A percentile compares a stretch with the other conserved stretches of the same genome.
These are phyloP conservation scores for Athalia rosae DNA, from an alignment of 2,888 invertebrate species.

Conservation along the genomic window DNA sequence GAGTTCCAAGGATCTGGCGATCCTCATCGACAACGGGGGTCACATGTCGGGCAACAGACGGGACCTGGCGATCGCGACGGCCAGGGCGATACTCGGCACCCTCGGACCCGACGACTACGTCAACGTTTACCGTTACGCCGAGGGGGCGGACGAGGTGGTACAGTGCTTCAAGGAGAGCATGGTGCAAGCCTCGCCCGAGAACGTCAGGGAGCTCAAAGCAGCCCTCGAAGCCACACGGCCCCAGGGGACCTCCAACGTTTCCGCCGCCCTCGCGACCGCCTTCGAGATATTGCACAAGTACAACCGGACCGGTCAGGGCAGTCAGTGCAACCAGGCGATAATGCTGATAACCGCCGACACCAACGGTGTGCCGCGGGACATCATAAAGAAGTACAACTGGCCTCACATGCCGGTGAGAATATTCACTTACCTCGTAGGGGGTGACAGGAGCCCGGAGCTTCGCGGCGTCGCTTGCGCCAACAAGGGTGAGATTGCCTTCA, in stretches of 20 bases:
- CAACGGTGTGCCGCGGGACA: conserved; percentile 80
- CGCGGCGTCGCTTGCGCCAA: conserved; percentile 97
- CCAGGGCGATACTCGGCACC: conserved; percentile 93
- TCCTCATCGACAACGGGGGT: conserved; percentile 94
- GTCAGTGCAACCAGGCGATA: conserved; percentile 98
- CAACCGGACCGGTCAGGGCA: conserved; percentile 88
- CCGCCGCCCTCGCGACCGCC: conserved; percentile 91
- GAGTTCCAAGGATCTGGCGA: conserved; percentile 97
- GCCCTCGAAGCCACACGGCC: conserved; percentile 84
- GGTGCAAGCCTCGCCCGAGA: conserved; percentile 90
- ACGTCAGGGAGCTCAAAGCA: conserved; percentile 86
- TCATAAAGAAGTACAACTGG: conserved; percentile 90
- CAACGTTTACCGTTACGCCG: conserved; percentile 94
- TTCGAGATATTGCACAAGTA: conserved; percentile 94
- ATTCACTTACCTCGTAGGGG: conserved; percentile 96
- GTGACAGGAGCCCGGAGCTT: conserved; percentile 91
- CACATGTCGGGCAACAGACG: conserved; percentile 89
- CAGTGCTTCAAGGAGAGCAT: conserved; percentile 93
- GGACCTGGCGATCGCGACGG: conserved; percentile 91
- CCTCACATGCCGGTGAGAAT: conserved; percentile 95
- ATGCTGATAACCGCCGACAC: conserved; percentile 98
- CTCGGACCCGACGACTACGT: conserved; percentile 98
- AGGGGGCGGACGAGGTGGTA: conserved; percentile 87
- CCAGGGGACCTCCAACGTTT: conserved; percentile 91
- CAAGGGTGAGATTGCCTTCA: conserved; percentile 81